Conservation (phyloP, 2,888 invertebrate genomes). For the Tenthredo notha region DNA sequence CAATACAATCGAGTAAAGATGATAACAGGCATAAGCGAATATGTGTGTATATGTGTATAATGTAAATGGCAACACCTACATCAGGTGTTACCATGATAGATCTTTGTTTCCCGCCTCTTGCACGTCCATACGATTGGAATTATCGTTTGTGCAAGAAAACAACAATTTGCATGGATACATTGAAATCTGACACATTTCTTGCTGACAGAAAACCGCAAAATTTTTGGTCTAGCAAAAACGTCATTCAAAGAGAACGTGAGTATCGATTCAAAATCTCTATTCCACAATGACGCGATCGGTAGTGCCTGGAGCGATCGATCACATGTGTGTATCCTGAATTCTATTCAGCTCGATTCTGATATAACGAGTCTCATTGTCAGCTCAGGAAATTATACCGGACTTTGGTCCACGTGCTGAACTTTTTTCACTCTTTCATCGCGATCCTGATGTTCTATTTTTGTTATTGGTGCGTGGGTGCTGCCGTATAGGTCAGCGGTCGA, state of each 20-base stretch:
- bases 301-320: neutral
- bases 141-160: neutral
- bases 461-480: constrained; percentile 14
- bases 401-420: constrained; percentile 25
- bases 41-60: neutral
- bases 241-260: constrained; percentile 28
- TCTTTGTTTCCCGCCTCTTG: constrained; percentile 30
- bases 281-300: neutral
- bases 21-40: neutral
- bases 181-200: neutral
- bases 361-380: constrained; percentile 16
- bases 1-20: neutral
- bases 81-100: neutral
- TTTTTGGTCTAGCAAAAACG: neutral
- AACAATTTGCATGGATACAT: neutral
- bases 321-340: constrained; percentile 10
- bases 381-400: constrained; percentile 8
- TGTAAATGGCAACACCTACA: constrained; percentile 22
- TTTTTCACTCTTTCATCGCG: neutral
- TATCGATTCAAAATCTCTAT: neutral
- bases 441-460: constrained; percentile 14
- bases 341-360: neutral
- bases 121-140: neutral
- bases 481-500: constrained; percentile 45
- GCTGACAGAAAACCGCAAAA: neutral